Conservation (phyloP, 1,140 invertebrate species). For the Musca domestica region DNA sequence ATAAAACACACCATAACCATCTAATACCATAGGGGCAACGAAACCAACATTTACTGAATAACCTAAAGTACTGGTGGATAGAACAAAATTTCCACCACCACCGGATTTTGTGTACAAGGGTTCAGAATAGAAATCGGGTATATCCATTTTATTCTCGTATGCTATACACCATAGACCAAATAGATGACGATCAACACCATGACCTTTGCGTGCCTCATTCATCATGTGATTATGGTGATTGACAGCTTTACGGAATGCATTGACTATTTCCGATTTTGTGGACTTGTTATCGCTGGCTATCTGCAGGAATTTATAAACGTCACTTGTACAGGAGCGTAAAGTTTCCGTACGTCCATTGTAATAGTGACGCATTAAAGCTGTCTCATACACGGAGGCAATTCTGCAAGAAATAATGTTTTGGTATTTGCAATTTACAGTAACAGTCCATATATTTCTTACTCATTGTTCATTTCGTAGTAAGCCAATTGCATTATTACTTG, state of each 20-base stretch:
- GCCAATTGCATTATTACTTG: conserved; percentile 66
- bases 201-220: conserved; percentile 57
- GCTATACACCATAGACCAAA: conserved; percentile 71
- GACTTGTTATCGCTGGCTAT: conserved; percentile 43
- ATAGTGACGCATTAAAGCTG: conserved; percentile 58
- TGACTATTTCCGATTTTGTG: conserved; percentile 35
- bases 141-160: conserved; percentile 55
- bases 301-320: conserved; percentile 52
- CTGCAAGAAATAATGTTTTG: conserved; percentile 33
- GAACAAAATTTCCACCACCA: conserved; percentile 63
- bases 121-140: conserved; percentile 60
- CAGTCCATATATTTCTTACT: conserved; percentile 17
- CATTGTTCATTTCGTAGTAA: conserved; percentile 54
- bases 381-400: conserved; percentile 59
- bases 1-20: conserved; percentile 67
- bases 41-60: conserved; percentile 61
- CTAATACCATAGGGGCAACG: conserved; percentile 61
- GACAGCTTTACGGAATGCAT: conserved; percentile 50
- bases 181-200: conserved; percentile 69
- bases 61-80: conserved; percentile 64
- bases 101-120: conserved; percentile 61
- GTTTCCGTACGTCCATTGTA: conserved; percentile 59
- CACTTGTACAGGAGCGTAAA: conserved; percentile 55
- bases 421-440: neutral
- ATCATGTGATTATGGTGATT: conserved; percentile 51